Evolutionary conservation across 53 echinoderm and acorn worm genomes (phyloP), one percentile per base, ranked within the genome.

Genomic region (Echinarachnius parma): DNA sequence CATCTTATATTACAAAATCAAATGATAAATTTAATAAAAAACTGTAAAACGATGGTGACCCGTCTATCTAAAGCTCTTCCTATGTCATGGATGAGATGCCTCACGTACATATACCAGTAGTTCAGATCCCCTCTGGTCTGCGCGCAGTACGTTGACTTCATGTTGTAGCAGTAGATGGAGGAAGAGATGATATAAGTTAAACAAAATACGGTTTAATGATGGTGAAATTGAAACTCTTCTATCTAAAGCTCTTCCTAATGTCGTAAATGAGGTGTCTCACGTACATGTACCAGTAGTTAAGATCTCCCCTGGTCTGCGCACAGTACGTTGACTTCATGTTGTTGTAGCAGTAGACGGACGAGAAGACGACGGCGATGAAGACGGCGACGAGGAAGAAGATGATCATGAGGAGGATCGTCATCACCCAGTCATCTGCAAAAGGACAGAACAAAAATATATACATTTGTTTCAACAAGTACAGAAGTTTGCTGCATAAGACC

Each of bases 281-380:
- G 60, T 84, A 86, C 89, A 93, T 93, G 27, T 86, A 93, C 90
- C 86, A 93, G 32, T 93, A 90, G 44, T 77, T 90, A 39, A 93
- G 66, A 64, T 90, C 94, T 4, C 89, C 86, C 20, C 86, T 83
- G 1, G 90, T 55, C 48, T 86, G 76, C 9, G 86, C 87, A 56
- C 94, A 93, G 74, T 86, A 66, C 2, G 80, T 45, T 4, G 89
- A 80, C 23, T 64, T 60, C 19, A 21, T 37, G 58, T 80, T 62
- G 62, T 86, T 86, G 61, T 70, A 50, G 85, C 92, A 93, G 46
- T 89, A 93, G 46, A 93, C 48, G 46, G 90, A 90, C 19, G 89
- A 83, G 46, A 83, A 67, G 46, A 90, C 52, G 34, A 93, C 80
- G 24, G 75, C 70, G 56, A 89, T 72, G 13, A 93, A 80, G 45